phyloP scores from a whole-genome alignment of 2,888 invertebrate genomes.

The Archips crataeganus region DNA sequence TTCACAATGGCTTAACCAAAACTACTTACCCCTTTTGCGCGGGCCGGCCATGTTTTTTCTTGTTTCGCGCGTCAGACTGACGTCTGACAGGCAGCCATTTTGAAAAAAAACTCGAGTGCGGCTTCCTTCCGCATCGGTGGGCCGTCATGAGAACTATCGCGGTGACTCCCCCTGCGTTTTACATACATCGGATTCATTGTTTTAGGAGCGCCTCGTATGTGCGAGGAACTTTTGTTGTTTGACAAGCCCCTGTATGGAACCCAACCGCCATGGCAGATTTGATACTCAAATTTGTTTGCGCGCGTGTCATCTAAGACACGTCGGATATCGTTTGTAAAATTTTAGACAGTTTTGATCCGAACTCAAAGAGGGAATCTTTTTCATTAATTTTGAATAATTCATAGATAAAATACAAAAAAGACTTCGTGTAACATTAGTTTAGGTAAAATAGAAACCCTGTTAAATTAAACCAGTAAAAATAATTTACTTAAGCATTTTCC shows the following conservation, averaged over 20 bases:
- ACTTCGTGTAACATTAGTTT: neutral
- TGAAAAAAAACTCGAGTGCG: slow-evolving; percentile 82
- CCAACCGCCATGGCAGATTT: slow-evolving; percentile 56
- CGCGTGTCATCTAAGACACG: slow-evolving; percentile 36
- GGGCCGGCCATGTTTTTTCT: slow-evolving; percentile 77
- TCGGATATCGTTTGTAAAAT: slow-evolving; percentile 17
- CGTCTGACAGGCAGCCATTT: slow-evolving; percentile 82
- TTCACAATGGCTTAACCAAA: slow-evolving; percentile 48
- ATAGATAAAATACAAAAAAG: neutral
- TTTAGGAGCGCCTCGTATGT: slow-evolving; percentile 75
- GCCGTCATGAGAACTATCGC: slow-evolving; percentile 81
- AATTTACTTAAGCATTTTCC: slow-evolving; percentile 73
- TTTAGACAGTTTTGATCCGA: slow-evolving; percentile 25
- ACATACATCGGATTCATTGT: slow-evolving; percentile 84
- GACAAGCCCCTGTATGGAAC: slow-evolving; percentile 65
- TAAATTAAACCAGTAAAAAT: slow-evolving; percentile 55
- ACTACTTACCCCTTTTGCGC: slow-evolving; percentile 63
- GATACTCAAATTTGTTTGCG: slow-evolving; percentile 33
- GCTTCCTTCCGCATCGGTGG: slow-evolving; percentile 83
- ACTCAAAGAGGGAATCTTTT: slow-evolving; percentile 19
- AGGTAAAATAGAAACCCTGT: neutral
- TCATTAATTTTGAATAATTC: neutral
- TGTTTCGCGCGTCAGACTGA: slow-evolving; percentile 74
- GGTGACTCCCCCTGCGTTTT: slow-evolving; percentile 81
- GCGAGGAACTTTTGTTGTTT: slow-evolving; percentile 78